Percentiles rank a stretch among this genome's conserved stretches.
phyloP scores from a whole-genome alignment of 1,140 invertebrate species.

The Calliphora vicina region DNA sequence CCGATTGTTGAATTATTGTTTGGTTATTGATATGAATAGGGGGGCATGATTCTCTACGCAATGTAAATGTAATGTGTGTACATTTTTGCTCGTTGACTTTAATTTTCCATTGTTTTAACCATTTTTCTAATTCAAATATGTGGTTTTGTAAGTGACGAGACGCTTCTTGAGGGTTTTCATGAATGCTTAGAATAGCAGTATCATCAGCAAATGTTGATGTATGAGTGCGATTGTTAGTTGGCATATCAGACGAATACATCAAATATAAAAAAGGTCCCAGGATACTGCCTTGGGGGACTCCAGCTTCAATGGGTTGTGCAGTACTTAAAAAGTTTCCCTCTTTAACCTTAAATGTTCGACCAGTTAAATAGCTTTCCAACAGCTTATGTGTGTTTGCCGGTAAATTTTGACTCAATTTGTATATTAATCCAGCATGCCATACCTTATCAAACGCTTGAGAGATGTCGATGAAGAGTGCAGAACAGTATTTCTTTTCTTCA shows the following conservation, averaged over 20 bases:
- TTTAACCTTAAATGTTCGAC: no score
- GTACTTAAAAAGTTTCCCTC: slow-evolving; percentile 35
- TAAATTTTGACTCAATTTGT: slow-evolving; percentile 31
- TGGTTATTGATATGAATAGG: slow-evolving; percentile 29
- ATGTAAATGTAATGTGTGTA: slow-evolving; percentile 31
- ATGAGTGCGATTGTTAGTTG: background rate
- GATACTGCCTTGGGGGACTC: slow-evolving; percentile 41
- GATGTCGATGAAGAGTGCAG: slow-evolving; percentile 35
- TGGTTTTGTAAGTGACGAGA: no score
- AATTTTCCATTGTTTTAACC: no score
- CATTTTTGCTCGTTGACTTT: no score
- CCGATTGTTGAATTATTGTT: slow-evolving; percentile 24
- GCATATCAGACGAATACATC: background rate
- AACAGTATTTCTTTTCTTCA: slow-evolving; percentile 28
- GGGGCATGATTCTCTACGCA: slow-evolving; percentile 32
- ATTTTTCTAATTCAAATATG: no score
- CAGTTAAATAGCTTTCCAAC: background rate
- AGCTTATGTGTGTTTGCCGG: no score
- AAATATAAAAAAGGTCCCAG: slow-evolving; percentile 35
- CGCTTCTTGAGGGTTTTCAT: background rate
- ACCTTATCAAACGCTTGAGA: slow-evolving; percentile 35
- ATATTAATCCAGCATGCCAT: slow-evolving; percentile 31
- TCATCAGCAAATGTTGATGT: slow-evolving; percentile 41
- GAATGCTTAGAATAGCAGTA: background rate
- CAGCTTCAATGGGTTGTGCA: background rate